phyloP scores from a whole-genome alignment of 2,888 invertebrate genomes.

The Nomada hirtipes region DNA sequence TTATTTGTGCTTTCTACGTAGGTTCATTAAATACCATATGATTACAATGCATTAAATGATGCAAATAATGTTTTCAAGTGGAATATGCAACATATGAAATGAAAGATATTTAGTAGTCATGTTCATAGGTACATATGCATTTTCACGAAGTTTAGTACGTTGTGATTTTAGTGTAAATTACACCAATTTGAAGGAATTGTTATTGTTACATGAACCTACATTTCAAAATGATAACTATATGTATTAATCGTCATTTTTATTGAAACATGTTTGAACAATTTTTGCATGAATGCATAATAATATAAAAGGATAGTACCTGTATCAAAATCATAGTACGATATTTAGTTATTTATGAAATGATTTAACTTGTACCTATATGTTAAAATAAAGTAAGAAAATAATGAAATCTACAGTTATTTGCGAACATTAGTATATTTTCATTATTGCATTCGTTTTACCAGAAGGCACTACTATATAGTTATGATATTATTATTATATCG shows the following conservation, averaged over 20 bases:
- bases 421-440: not conserved
- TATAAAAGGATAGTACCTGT: constrained; percentile 58
- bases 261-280: constrained; percentile 23
- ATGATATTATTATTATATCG: too few species aligned
- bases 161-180: constrained; percentile 22
- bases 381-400: constrained; percentile 41
- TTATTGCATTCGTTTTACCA: too few species aligned
- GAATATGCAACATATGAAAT: constrained; percentile 5
- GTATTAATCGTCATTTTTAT: constrained; percentile 11
- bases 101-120: constrained; percentile 17
- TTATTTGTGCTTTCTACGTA: constrained; percentile 34
- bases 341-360: constrained; percentile 58
- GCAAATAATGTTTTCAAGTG: constrained; percentile 26
- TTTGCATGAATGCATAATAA: constrained; percentile 38
- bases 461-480: too few species aligned
- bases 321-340: constrained; percentile 41
- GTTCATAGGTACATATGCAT: constrained; percentile 2
- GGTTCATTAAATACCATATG: constrained; percentile 30
- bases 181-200: constrained; percentile 11
- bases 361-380: constrained; percentile 50
- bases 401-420: not conserved
- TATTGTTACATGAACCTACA: constrained; percentile 9
- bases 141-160: constrained; percentile 22
- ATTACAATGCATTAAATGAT: constrained; percentile 55
- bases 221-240: constrained; percentile 4